Base-by-base conservation (phyloP, 1,140 invertebrate genomes). In the Nixonia krombeini region DNA sequence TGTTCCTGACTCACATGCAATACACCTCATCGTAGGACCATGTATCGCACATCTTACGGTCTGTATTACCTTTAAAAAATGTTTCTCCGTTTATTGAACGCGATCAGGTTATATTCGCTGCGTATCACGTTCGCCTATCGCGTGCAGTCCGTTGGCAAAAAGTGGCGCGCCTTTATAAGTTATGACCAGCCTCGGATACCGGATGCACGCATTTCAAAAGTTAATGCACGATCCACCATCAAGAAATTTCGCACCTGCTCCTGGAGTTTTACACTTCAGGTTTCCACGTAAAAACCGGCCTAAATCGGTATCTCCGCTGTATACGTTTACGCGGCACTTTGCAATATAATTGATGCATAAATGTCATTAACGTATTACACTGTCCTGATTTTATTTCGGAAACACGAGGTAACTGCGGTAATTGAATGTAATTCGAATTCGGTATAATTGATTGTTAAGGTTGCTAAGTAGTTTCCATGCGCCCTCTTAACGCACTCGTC, bases 141-240 rank as follows among this genome's bases (percentile, higher is more conserved):
- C 64, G 70, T 72, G 65, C 53, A 65, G 52, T 65, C 65, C 15
- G 64, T 59, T 67, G 55, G 59, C 63, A 71, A 71, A 66, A 71
- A 71, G 55, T 64, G 64, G 59, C 66, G 61, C 57, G 65, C 58
- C 52, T 70, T 64, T 58, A 71, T 72, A 72, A 72, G 64, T 72
- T 72, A 72, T 72, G 64, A 61, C 40, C 65, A 72, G 61, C 59
- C 41, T 68, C 56, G 44, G 57, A 72, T 72, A 72, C 64, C 70
- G 70, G 70, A 72, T 72, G 59, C 65, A 72, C 70, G 64, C 70
- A 45, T 72, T 72, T 72, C 70, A 72, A 68, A 72, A 72, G 70
- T 72, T 72, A 68, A 72, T 72, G 56, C 70, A 72, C 70, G 70
- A 72, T 68, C 64, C 52, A 56, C 50, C 64, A 68, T 72, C 61